Base-by-base conservation (phyloP, 2,113 vertebrate genomes). In the Tetrao urogallus region DNA sequence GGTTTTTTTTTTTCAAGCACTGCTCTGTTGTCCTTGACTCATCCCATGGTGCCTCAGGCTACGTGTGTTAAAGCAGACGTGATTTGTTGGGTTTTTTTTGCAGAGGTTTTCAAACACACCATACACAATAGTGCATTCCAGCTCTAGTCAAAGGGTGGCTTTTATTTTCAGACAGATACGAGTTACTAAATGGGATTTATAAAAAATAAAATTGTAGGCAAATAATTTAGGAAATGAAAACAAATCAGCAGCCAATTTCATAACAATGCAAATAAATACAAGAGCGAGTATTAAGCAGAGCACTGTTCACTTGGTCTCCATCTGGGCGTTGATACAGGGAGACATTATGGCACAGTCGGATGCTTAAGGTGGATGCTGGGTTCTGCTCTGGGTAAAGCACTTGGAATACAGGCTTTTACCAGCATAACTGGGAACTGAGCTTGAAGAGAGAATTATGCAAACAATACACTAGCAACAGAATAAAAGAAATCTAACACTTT, bases 211-310 rank as follows among this genome's bases (percentile, higher is more conserved):
- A 27, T 1, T 5, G 28, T 22, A 58, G 71, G 69, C 78, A 90
- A 89, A 85, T 90, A 82, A 71, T 52, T 88, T 75, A 76, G 90
- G 93, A 95, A 93, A 95, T 95, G 76, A 77, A 92, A 92, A 73
- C 82, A 56, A 96, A 85, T 88, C 79, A 76, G 94, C 89, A 92
- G 78, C 40, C 38, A 94, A 36, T 95, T 95, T 91, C 79, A 19
- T 70, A 80, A 75, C 75, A 87, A 8, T 52, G 45, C 85, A 82
- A 89, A 85, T 85, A 89, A 88, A 82, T 80, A n/a, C 20, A 73
- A 86, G 28, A 81, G 65, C 58, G 65, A 13, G 52, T 73, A 17
- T 79, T 78, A 81, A 84, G 34, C 5, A 66, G 80, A 91, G 66
- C 57, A 4, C 40, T 57, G 45, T 61, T 92, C 45, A 76, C 54